Conservation (phyloP, 2,113 vertebrate species). For the Oostethus manadensis region DNA sequence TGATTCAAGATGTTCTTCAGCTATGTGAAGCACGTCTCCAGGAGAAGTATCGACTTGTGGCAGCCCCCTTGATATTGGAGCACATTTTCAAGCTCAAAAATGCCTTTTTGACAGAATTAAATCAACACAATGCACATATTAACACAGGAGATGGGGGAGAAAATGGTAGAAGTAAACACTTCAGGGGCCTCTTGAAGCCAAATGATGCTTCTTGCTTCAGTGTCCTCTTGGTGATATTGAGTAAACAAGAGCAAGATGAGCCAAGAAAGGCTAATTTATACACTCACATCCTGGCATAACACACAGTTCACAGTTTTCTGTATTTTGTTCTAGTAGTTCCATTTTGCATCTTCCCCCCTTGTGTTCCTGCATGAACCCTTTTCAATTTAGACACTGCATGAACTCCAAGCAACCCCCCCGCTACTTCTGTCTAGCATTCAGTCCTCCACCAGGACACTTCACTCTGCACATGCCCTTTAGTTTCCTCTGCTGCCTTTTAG, state of each 20-base stretch:
- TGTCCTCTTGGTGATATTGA: slow-evolving; percentile 29
- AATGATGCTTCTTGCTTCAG: slow-evolving; percentile 3
- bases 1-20: slow-evolving; percentile 5
- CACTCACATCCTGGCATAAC: not conserved
- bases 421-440: slow-evolving; percentile 26
- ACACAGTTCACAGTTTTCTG: not conserved
- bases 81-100: not conserved
- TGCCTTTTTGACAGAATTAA: not conserved
- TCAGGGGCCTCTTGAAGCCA: not conserved
- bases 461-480: slow-evolving; percentile 8
- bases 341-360: slow-evolving; percentile 9
- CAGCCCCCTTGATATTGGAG: not conserved
- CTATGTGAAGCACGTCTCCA: slow-evolving; percentile 1
- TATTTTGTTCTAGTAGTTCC: slow-evolving; percentile 11
- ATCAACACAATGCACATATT: not conserved
- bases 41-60: not conserved
- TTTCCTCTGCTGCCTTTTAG: slow-evolving; percentile 24
- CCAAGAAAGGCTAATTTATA: slow-evolving; percentile 23
- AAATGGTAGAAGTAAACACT: not conserved
- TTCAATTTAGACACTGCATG: slow-evolving; percentile 30
- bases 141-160: not conserved
- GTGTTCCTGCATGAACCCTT: slow-evolving; percentile 6
- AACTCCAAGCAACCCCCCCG: slow-evolving; percentile 16
- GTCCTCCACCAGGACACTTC: slow-evolving; percentile 12
- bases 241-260: slow-evolving; percentile 50